Conservation (phyloP, 2,797 vertebrate genomes). For the Pseudopleuronectes americanus region DNA sequence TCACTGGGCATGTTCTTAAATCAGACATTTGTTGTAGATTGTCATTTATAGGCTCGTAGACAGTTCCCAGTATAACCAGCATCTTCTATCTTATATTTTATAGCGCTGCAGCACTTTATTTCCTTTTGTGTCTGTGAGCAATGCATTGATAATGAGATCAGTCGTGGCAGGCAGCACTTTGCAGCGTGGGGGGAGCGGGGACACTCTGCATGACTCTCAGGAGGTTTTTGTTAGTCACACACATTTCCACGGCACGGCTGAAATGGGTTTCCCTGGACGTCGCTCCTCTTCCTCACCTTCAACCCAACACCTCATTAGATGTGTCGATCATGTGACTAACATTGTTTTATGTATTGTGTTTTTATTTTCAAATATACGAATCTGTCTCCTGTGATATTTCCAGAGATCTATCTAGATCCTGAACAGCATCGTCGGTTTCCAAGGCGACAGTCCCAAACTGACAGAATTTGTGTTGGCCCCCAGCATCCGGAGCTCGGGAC, state of each 20-base stretch:
- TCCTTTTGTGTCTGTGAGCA: conserved; percentile 11
- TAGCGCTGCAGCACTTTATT: not conserved
- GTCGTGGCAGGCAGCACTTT: conserved; percentile 28
- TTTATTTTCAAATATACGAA: not conserved
- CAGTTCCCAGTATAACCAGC: not conserved
- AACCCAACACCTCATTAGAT: not conserved
- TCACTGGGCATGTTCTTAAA: too few relatives aligned
- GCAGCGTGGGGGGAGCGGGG: not conserved
- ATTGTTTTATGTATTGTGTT: not conserved
- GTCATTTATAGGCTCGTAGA: not conserved
- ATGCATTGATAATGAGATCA: conserved; percentile 68
- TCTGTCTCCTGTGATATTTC: not conserved
- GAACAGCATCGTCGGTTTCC: conserved; percentile 65
- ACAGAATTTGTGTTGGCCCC: conserved; percentile 72
- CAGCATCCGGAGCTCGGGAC: conserved; percentile 78
- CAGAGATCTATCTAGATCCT: conserved; percentile 58
- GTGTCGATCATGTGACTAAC: not conserved
- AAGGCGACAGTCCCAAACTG: conserved; percentile 73
- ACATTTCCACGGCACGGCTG: conserved; percentile 19
- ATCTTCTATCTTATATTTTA: conserved; percentile 21
- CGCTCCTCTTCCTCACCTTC: not conserved
- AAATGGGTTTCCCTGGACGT: conserved; percentile 2
- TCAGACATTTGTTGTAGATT: not conserved
- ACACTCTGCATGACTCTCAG: conserved; percentile 75
- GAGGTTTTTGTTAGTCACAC: conserved; percentile 80